Percentiles rank a stretch among this genome's conserved stretches.
These are phyloP conservation scores for Ceramica pisi DNA, from an alignment of 2,888 invertebrate genomes.

Conservation along the genomic window DNA sequence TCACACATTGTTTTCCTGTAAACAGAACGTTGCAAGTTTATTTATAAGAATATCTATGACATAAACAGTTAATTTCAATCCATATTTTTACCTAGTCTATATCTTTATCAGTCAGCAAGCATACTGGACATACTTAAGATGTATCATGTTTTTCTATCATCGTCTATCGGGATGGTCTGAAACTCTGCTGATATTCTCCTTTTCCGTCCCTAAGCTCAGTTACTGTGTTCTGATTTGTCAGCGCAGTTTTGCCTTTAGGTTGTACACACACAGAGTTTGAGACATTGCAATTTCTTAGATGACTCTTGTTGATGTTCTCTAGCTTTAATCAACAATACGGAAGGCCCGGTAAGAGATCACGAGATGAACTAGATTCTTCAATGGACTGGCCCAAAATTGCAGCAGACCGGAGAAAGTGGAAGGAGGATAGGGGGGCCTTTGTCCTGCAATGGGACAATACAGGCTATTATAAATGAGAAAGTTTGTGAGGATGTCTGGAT, in stretches of 20 bases:
- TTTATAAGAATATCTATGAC: conserved; percentile 6
- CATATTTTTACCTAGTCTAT: neutral
- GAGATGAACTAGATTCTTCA: no score
- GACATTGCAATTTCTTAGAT: neutral
- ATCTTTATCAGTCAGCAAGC: neutral
- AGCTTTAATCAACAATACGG: no score
- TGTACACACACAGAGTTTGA: neutral
- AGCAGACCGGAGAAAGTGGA: no score
- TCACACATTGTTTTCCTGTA: conserved; percentile 5
- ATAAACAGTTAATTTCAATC: no score
- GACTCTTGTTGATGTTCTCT: no score
- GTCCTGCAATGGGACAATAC: no score
- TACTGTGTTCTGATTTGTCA: neutral
- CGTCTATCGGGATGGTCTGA: neutral
- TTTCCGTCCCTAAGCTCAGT: neutral
- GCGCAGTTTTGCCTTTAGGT: neutral
- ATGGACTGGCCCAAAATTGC: no score
- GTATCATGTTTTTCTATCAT: neutral
- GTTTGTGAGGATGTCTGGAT: no score
- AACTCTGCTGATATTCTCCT: neutral
- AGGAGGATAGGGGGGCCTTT: no score
- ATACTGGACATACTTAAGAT: neutral
- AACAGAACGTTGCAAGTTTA: neutral
- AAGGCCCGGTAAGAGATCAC: no score
- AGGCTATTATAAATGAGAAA: no score